Evolutionary conservation across 30 jellyfish, hydroid and myxozoan genomes (phyloP).

Genomic region (Clytia hemisphaerica): DNA sequence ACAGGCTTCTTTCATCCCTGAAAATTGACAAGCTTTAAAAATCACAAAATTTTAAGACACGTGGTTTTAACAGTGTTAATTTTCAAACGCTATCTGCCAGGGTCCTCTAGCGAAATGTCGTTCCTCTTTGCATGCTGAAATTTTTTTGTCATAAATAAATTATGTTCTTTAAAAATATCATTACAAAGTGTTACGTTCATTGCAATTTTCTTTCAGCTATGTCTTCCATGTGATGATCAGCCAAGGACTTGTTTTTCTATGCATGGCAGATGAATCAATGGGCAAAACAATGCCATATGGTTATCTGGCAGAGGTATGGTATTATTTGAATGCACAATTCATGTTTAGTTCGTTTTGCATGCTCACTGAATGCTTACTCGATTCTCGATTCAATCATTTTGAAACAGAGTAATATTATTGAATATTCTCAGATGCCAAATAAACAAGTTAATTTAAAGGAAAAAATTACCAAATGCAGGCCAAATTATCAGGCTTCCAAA

Average conservation of each 20-base stretch:
- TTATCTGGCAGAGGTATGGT: slow-evolving; percentile 62
- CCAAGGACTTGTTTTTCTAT: slow-evolving; percentile 56
- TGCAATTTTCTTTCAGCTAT: slow-evolving; percentile 31
- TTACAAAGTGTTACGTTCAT: not conserved
- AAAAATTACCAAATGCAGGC: not conserved
- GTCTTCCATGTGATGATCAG: slow-evolving; percentile 78
- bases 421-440: not conserved
- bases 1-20: too few species aligned
- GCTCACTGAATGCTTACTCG: not conserved
- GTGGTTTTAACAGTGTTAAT: too few species aligned
- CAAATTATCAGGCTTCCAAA: not conserved
- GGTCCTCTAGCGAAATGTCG: too few species aligned
- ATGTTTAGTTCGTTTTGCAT: not conserved
- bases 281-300: slow-evolving; percentile 81
- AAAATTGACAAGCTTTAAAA: too few species aligned
- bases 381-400: not conserved
- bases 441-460: not conserved
- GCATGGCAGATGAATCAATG: slow-evolving; percentile 87
- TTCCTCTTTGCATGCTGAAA: too few species aligned
- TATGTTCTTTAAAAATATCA: too few species aligned
- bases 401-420: not conserved
- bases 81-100: too few species aligned
- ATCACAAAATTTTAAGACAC: too few species aligned
- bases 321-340: too few species aligned
- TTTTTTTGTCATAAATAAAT: too few species aligned